Base-by-base conservation (phyloP, 2,888 invertebrate species). In the Eupithecia centaureata region DNA sequence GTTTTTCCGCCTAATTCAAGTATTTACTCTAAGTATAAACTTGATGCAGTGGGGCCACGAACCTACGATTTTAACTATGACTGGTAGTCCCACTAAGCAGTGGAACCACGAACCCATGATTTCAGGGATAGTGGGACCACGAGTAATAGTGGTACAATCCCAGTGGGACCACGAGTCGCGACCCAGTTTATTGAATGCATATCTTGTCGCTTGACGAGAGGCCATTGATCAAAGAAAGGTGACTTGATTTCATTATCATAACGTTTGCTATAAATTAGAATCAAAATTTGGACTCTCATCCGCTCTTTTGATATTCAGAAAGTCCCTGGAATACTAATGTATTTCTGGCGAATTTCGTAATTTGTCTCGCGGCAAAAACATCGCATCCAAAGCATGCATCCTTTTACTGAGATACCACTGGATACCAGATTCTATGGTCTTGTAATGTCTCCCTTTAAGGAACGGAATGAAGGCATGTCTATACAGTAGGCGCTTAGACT, bases 391-490 rank as follows among this genome's bases (percentile, higher is more conserved):
- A 69, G 66, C 67, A 79, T 70, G 71, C 74, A 76, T 79, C 80
- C 82, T 81, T 82, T 84, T 79, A 79, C 82, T 73, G 33, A 60
- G 27, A 32, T 47, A 47, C 47, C 22, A 42, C 10, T 18, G 18
- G 42, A 27, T 7, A 47, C 62, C 70, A 59, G 68, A 61, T 64
- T 65, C 52, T 68, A 25, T 13, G 56, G 47, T 38, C 58, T 35
- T 60, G 52, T 52, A 64, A 67, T 73, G 63, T 68, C 60, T 62
- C 65, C 75, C 72, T 64, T 61, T 76, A 78, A 68, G 78, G 79
- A 65, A 54, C 66, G 72, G 80, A 82, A 83, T 83, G 76, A 78
- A 80, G 80, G 13, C 56, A 54, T 61, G 61, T 42, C 75, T 71
- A 76, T 73, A 71, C 69, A 78, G 65, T 60, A 8, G 38, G n/a